A percentile compares a stretch with the other conserved stretches of the same genome.
These are phyloP conservation scores for Synergus gifuensis DNA, from an alignment of 2,888 invertebrate genomes.

Conservation along the genomic window DNA sequence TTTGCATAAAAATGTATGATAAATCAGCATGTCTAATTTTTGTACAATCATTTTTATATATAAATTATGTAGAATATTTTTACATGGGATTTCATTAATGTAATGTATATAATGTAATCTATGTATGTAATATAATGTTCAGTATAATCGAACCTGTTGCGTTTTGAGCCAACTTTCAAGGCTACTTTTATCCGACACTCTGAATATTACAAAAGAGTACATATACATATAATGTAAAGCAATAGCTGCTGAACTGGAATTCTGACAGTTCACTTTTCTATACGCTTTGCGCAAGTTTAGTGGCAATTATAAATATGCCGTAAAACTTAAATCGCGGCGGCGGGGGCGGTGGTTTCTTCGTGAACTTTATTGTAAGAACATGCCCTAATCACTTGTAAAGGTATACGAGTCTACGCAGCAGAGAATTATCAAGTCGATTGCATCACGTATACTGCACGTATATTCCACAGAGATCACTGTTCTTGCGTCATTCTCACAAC, in stretches of 20 bases:
- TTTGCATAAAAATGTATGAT: no score
- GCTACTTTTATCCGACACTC: background rate
- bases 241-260: constrained; percentile 12
- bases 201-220: background rate
- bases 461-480: constrained; percentile 10
- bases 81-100: no score
- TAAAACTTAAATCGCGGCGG: constrained; percentile 5
- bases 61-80: no score
- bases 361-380: constrained; percentile 29
- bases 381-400: constrained; percentile 27
- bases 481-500: constrained; percentile 28
- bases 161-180: background rate
- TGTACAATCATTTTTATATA: no score
- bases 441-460: constrained; percentile 23
- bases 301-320: constrained; percentile 24
- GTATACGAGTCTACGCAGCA: background rate
- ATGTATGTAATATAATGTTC: no score
- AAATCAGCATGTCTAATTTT: no score
- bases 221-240: background rate
- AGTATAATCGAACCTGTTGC: background rate
- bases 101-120: no score
- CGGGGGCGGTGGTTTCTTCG: constrained; percentile 4
- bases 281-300: constrained; percentile 27
- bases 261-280: constrained; percentile 11
- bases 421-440: constrained; percentile 31